Evolutionary conservation across 2,797 vertebrate genomes (phyloP), one percentile per base, ranked within the genome.

Genomic region (Crypturellus tataupa): DNA sequence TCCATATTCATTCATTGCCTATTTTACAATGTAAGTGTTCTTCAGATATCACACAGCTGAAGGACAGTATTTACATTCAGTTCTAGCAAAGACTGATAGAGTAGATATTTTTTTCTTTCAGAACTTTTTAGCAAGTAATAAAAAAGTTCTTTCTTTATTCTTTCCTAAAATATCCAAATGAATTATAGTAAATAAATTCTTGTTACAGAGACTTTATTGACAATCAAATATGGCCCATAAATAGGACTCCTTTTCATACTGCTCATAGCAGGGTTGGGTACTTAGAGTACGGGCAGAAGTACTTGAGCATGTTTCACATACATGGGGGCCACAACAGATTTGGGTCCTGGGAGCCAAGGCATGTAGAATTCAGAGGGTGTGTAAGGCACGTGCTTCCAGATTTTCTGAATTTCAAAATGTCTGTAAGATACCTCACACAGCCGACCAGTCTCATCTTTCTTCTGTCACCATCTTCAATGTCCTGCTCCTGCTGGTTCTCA

Each of bases 1-100:
- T 93, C 14, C 83, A 76, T 89, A 89, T 84, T 81, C 70, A 91
- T 84, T 84, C 47, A 62, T 67, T 35, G 79, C 21, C 42, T 71
- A 51, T 79, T 95, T 92, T 65, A 82, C 24, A 65, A 6, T 31
- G 55, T 56, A 76, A 93, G 55, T 37, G 56, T 9, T 84, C 19
- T 65, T 85, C 69, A 84, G 33, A 49, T 81, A 89, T 70, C 51
- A 70, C 16, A 40, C 13, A 79, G 85, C 59, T 87, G 37, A 87
- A 94, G 20, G 56, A 70, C 20, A 78, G 21, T 3, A 27, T 2
- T 27, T 25, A 85, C 93, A 68, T 20, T 80, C 24, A 58, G 51
- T 12, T 29, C 55, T 7, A 76, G 4, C 13, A 87, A 80, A 75
- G 6, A 13, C 18, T 89, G 29, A 80, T 35, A 81, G 83, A 84